Evolutionary conservation across 2,113 vertebrate genomes (phyloP).

Genomic region (Cyprinus carpio): DNA sequence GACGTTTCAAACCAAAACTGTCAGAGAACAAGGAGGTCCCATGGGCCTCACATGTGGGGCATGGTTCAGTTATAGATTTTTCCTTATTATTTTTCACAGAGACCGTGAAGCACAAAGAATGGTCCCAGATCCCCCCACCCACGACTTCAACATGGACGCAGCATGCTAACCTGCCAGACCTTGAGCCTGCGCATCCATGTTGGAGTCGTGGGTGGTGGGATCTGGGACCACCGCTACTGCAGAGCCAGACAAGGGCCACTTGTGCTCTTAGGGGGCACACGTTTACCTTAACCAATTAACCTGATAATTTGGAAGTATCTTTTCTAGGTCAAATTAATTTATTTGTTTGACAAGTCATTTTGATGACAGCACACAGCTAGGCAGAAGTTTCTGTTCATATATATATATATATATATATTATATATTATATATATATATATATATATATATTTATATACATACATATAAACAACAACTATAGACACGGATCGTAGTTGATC

Average conservation of each 20-base stretch:
- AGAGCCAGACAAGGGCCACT: background rate
- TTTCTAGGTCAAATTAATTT: background rate
- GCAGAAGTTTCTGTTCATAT: background rate
- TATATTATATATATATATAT: no score
- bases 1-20: constrained; percentile 3
- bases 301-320: background rate
- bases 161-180: no score
- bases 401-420: no score
- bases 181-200: no score
- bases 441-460: no score
- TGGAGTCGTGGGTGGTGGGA: no score
- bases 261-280: background rate
- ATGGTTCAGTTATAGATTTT: background rate
- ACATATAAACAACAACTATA: no score
- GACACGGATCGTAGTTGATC: no score
- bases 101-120: background rate
- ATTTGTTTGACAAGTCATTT: background rate
- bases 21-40: background rate
- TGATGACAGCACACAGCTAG: background rate
- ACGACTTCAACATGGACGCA: no score
- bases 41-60: background rate
- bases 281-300: background rate
- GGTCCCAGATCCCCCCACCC: background rate
- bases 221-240: no score
- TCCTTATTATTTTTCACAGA: background rate